phyloP scores from a whole-genome alignment of 2,797 vertebrate genomes.

The Cryptoblepharus egeriae region DNA sequence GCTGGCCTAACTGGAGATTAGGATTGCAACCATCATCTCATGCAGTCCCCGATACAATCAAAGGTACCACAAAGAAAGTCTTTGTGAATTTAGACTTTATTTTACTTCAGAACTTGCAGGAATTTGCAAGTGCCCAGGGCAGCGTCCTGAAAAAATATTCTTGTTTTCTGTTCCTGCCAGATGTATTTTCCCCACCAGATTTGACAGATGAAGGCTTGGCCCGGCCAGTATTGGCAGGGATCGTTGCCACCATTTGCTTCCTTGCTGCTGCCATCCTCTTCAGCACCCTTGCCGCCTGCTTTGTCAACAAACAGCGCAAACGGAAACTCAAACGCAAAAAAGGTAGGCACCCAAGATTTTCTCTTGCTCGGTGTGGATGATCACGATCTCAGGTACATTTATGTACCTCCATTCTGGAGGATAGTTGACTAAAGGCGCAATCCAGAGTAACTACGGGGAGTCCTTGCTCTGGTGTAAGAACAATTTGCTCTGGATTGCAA shows the following conservation, averaged over 20 bases:
- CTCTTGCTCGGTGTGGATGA: neutral
- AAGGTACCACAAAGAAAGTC: no score
- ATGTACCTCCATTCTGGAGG: neutral
- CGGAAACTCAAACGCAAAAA: conserved; percentile 98
- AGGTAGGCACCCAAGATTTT: conserved; percentile 77
- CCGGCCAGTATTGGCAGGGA: conserved; percentile 94
- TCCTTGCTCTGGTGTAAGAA: no score
- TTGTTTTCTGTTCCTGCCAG: conserved; percentile 72
- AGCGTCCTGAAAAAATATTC: fast-evolving
- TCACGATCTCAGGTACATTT: no score
- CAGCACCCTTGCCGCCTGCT: conserved; percentile 97
- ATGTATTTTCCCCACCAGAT: conserved; percentile 94
- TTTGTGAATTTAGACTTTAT: neutral
- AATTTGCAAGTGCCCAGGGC: neutral
- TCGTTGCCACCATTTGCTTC: conserved; percentile 98
- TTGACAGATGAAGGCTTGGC: conserved; percentile 94
- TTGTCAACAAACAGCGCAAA: conserved; percentile 97
- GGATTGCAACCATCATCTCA: no score
- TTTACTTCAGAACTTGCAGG: no score
- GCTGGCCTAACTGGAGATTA: no score
- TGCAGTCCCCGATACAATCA: no score
- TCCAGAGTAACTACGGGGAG: no score
- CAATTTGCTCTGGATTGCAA: no score
- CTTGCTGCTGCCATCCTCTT: conserved; percentile 96
- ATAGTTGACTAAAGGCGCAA: no score